phyloP scores from a whole-genome alignment of 2,113 vertebrate genomes.

The Alosa alosa region DNA sequence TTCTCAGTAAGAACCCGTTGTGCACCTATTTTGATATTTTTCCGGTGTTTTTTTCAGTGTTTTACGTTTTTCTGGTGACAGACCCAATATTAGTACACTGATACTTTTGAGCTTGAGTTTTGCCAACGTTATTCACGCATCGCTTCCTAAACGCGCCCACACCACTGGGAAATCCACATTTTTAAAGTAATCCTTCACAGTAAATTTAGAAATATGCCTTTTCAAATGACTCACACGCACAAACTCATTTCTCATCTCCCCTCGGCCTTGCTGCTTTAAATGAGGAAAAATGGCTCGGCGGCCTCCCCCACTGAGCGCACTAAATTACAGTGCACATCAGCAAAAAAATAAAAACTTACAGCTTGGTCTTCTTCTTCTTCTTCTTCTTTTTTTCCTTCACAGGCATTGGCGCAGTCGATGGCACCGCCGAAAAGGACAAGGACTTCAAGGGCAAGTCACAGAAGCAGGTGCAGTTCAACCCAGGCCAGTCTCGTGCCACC shows the following conservation, averaged over 20 bases:
- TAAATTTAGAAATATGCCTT: constrained; percentile 20
- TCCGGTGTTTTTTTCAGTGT: background rate
- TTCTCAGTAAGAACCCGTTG: background rate
- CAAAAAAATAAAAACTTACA: background rate
- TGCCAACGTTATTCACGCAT: background rate
- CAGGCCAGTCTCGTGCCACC: constrained; percentile 81
- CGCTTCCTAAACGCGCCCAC: background rate
- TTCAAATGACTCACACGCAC: background rate
- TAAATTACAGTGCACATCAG: background rate
- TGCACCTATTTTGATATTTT: no score
- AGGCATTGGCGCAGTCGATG: constrained; percentile 88
- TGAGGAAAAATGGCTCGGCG: constrained; percentile 12
- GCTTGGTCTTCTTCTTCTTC: background rate
- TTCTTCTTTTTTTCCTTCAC: background rate
- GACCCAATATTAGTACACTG: background rate
- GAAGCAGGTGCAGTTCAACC: constrained; percentile 93
- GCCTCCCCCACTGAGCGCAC: background rate
- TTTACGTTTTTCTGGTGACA: background rate
- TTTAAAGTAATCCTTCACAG: constrained; percentile 13
- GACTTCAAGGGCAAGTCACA: constrained; percentile 90
- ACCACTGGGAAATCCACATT: background rate
- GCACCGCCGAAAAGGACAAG: constrained; percentile 80
- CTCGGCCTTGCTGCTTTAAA: background rate
- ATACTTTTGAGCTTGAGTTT: background rate
- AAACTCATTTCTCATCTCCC: constrained; percentile 15